Evolutionary conservation across 2,797 vertebrate species (phyloP).

Genomic region (Semaprochilodus insignis): DNA sequence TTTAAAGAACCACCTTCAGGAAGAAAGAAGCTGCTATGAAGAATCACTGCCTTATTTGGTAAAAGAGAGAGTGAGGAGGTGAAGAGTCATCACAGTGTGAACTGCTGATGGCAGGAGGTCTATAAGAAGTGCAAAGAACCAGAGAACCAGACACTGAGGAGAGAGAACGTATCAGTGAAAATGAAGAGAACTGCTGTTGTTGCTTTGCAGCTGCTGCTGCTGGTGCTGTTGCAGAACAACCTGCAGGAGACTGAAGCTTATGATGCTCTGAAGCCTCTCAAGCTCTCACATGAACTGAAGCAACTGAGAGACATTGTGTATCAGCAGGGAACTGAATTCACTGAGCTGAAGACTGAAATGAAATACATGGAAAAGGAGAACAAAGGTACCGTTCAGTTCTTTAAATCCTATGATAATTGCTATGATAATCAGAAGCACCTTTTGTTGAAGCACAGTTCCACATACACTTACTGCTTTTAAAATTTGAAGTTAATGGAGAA

Average conservation of each 20-base stretch:
- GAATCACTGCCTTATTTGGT: too few relatives aligned
- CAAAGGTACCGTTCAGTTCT: background rate
- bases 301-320: constrained; percentile 1
- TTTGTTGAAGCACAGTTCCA: too few relatives aligned
- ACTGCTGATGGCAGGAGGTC: background rate
- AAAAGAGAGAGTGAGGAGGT: background rate
- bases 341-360: background rate
- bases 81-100: background rate
- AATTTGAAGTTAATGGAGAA: too few relatives aligned
- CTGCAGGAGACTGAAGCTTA: background rate
- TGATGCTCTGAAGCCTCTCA: background rate
- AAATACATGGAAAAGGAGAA: background rate
- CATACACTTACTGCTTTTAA: too few relatives aligned
- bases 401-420: too few relatives aligned
- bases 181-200: background rate
- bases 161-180: background rate
- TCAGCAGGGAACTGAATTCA: background rate
- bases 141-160: background rate
- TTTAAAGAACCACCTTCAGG: too few relatives aligned
- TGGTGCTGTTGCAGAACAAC: background rate
- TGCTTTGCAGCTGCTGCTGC: background rate
- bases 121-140: background rate
- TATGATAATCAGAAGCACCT: too few relatives aligned
- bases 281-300: background rate
- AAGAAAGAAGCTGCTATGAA: too few relatives aligned